A percentile compares a stretch with the other conserved stretches of the same genome.
phyloP scores from a whole-genome alignment of 2,797 vertebrate species.

The Tamandua tetradactyla region DNA sequence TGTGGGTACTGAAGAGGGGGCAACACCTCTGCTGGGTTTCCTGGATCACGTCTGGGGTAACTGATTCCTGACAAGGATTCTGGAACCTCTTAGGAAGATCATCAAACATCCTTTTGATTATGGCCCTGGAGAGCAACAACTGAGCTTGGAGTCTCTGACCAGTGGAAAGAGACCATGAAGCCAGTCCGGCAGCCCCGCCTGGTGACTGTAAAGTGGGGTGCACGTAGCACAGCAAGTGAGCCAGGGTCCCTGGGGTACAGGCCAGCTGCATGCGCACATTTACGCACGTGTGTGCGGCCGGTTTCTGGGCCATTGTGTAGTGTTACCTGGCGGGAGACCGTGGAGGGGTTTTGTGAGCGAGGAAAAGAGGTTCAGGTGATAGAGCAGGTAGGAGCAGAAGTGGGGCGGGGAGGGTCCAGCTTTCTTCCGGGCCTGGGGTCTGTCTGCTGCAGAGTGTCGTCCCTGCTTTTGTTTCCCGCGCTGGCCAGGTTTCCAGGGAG shows the following conservation, averaged over 20 bases:
- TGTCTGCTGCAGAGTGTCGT: neutral
- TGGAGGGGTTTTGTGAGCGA: neutral
- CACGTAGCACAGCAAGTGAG: neutral
- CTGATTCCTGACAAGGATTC: slow-evolving; percentile 3
- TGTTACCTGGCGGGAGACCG: too few species aligned
- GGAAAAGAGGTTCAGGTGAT: neutral
- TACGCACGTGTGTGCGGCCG: fast-evolving
- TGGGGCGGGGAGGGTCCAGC: neutral
- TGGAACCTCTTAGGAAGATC: slow-evolving; percentile 2
- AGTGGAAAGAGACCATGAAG: neutral
- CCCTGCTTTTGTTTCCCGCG: neutral
- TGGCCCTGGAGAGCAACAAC: slow-evolving; percentile 47
- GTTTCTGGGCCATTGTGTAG: neutral
- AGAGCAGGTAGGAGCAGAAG: neutral
- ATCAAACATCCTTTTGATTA: slow-evolving; percentile 40
- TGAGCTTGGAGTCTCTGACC: neutral
- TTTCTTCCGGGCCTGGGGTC: neutral
- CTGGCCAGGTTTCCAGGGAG: neutral
- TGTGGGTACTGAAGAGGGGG: neutral
- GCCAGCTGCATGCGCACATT: neutral
- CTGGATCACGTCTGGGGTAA: neutral
- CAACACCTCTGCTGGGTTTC: neutral
- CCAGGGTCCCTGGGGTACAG: neutral
- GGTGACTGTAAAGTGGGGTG: neutral
- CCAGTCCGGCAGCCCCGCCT: neutral